phyloP scores from a whole-genome alignment of 2,888 invertebrate genomes.

The Pteria penguin region DNA sequence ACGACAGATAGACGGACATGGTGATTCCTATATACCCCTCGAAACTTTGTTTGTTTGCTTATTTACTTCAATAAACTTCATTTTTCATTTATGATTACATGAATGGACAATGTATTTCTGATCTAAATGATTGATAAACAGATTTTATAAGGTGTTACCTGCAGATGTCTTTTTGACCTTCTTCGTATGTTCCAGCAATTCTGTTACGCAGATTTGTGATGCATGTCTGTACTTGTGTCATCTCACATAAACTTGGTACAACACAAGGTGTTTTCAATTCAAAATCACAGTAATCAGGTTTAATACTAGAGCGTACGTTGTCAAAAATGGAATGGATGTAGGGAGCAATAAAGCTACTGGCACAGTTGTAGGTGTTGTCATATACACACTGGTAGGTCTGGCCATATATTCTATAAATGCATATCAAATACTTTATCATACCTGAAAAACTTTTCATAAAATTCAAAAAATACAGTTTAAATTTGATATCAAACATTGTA shows the following conservation, averaged over 20 bases:
- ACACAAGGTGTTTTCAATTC: constrained; percentile 19
- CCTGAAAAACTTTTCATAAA: too few species aligned
- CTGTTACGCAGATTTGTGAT: background rate
- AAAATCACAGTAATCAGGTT: background rate
- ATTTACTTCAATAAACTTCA: too few species aligned
- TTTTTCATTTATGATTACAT: too few species aligned
- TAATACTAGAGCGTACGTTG: background rate
- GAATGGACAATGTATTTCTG: too few species aligned
- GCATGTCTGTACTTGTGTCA: background rate
- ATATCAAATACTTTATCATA: too few species aligned
- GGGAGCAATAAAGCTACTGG: background rate
- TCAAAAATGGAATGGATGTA: background rate
- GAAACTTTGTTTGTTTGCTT: too few species aligned
- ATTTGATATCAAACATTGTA: too few species aligned
- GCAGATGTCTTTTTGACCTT: background rate
- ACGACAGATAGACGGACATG: too few species aligned
- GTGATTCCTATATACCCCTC: too few species aligned
- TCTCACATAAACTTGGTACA: constrained; percentile 7
- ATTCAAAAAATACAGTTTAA: too few species aligned
- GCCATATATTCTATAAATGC: background rate
- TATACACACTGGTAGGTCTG: background rate
- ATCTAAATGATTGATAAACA: background rate
- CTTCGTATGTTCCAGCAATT: constrained; percentile 1
- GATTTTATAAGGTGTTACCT: background rate
- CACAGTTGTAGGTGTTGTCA: constrained; percentile 5